Evolutionary conservation across 2,888 invertebrate species (phyloP).

Genomic region (Drosophila vallismaia): DNA sequence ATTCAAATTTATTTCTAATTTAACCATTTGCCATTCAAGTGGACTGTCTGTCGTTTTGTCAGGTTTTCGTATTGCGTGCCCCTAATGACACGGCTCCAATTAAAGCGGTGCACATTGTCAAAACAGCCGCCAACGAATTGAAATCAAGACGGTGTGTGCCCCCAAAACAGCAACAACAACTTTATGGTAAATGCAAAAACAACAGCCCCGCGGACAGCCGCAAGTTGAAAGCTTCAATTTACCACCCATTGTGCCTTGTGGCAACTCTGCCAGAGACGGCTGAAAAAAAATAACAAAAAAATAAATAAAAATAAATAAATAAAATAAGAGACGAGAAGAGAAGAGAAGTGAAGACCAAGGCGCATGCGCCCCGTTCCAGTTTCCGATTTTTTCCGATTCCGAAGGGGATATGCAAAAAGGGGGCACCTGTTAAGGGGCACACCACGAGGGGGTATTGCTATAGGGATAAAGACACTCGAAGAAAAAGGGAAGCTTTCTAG

Average conservation of each 20-base stretch:
- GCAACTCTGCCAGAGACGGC: slow-evolving; percentile 41
- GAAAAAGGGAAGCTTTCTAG: not conserved
- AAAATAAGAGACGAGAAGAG: too few species aligned
- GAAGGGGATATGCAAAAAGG: not conserved
- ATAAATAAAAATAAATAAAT: not conserved
- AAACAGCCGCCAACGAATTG: slow-evolving; percentile 75
- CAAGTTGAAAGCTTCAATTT: slow-evolving; percentile 79
- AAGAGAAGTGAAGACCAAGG: slow-evolving; percentile 26
- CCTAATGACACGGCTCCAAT: slow-evolving; percentile 80
- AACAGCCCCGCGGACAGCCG: slow-evolving; percentile 17
- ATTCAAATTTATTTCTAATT: slow-evolving; percentile 9
- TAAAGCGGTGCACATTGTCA: slow-evolving; percentile 73
- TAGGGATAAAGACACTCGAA: slow-evolving; percentile 7
- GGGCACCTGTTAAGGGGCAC: slow-evolving; percentile 25
- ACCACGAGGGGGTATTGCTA: not conserved
- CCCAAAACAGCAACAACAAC: not conserved
- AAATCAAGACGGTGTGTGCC: slow-evolving; percentile 42
- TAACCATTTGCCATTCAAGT: not conserved
- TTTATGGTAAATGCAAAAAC: not conserved
- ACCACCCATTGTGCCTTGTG: slow-evolving; percentile 77
- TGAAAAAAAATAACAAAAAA: not conserved
- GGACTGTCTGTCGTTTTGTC: slow-evolving; percentile 15
- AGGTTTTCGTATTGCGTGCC: slow-evolving; percentile 69
- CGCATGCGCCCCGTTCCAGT: slow-evolving; percentile 34
- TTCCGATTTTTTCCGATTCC: not conserved